phyloP scores from a whole-genome alignment of 2,113 vertebrate species.

The Anseranas semipalmata region DNA sequence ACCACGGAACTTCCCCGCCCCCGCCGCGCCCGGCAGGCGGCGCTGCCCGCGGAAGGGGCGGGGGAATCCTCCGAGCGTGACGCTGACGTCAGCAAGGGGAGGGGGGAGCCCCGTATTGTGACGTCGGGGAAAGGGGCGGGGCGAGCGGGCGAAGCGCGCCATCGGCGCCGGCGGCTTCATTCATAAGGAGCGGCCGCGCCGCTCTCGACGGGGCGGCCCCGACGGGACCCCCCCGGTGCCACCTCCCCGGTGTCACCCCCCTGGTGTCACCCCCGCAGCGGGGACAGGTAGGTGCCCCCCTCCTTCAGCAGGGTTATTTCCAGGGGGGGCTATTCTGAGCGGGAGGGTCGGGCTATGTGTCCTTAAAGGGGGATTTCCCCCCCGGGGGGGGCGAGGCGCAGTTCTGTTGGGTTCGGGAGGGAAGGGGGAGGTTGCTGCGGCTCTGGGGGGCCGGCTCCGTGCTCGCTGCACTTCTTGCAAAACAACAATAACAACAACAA shows the following conservation, averaged over 20 bases:
- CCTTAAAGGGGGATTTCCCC: too few species aligned
- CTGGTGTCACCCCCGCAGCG: not conserved
- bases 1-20: not conserved
- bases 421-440: too few species aligned
- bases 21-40: not conserved
- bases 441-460: too few species aligned
- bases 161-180: not conserved
- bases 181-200: not conserved
- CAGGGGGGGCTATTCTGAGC: not conserved
- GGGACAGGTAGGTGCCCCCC: not conserved
- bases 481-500: too few species aligned
- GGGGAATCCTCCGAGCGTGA: not conserved
- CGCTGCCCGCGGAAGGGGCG: not conserved
- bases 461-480: too few species aligned
- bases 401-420: too few species aligned
- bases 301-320: too few species aligned
- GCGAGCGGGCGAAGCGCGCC: rapidly evolving
- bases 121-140: rapidly evolving
- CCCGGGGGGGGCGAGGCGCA: too few species aligned
- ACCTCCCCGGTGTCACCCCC: not conserved
- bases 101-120: rapidly evolving
- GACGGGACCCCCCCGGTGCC: not conserved
- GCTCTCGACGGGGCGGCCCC: not conserved
- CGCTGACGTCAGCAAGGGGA: not conserved
- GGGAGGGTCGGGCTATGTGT: not conserved